Conservation (phyloP, 2,113 vertebrate species). For the Nerophis ophidion region DNA sequence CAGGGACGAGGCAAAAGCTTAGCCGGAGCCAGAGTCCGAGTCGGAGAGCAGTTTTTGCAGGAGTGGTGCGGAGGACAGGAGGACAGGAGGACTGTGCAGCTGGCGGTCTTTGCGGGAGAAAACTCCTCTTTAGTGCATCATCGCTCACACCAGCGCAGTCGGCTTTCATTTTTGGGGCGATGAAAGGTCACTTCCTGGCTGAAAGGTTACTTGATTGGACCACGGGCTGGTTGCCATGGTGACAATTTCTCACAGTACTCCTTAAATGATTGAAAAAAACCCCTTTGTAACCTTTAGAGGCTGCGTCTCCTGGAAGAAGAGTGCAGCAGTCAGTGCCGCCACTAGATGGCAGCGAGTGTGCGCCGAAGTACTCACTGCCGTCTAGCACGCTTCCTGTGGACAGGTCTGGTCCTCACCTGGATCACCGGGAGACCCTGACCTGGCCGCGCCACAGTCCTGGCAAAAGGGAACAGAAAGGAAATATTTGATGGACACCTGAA, state of each 20-base stretch:
- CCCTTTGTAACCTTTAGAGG: conserved; percentile 31
- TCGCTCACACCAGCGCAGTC: conserved; percentile 18
- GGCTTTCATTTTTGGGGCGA: conserved; percentile 22
- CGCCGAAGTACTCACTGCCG: conserved; percentile 38
- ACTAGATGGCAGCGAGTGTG: too few species aligned
- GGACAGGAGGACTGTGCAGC: too few species aligned
- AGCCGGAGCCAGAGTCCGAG: too few species aligned
- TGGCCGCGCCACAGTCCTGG: conserved; percentile 34
- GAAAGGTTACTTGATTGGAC: conserved; percentile 50
- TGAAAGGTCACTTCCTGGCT: conserved; percentile 69
- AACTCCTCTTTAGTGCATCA: conserved; percentile 11
- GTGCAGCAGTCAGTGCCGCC: too few species aligned
- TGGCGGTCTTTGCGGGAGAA: background rate
- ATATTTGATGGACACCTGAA: too few species aligned
- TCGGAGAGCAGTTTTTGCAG: conserved; percentile 31
- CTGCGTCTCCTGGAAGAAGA: conserved; percentile 30
- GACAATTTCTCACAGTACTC: conserved; percentile 20
- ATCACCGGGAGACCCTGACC: conserved; percentile 41
- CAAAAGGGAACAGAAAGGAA: background rate
- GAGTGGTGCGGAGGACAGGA: too few species aligned
- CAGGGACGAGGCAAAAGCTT: too few species aligned
- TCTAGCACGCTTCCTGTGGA: conserved; percentile 63
- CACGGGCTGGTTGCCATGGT: conserved; percentile 48
- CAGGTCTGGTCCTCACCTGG: conserved; percentile 38
- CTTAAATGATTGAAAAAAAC: too few species aligned